Evolutionary conservation across 1,140 invertebrate species (phyloP).

Genomic region (Lepidurus packardi): DNA sequence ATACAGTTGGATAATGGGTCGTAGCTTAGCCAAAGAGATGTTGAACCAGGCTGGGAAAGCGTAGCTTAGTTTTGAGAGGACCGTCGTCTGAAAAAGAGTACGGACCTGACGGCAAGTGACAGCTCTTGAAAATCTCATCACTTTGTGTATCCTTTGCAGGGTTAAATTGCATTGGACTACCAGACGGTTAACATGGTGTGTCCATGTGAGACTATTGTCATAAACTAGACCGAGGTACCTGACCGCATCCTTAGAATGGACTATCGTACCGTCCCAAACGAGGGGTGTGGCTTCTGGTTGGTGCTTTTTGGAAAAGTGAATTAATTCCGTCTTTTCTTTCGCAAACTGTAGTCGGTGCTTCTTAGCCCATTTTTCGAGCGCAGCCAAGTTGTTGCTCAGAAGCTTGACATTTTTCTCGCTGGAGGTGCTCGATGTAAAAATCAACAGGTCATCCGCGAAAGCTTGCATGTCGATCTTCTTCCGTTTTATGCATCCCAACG

Average conservation of each 20-base stretch:
- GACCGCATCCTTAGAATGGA: neutral
- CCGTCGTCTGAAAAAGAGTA: neutral
- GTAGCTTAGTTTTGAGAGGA: neutral
- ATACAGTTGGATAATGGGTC: neutral
- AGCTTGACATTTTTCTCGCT: constrained; percentile 20
- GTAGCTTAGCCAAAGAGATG: neutral
- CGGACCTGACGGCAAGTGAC: constrained; percentile 12
- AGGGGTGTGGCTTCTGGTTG: neutral
- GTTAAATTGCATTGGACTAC: neutral
- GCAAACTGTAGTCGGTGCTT: neutral
- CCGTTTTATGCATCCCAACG: neutral
- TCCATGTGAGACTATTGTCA: neutral
- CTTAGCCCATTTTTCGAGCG: constrained; percentile 9
- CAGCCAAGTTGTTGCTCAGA: neutral
- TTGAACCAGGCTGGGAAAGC: constrained; percentile 13
- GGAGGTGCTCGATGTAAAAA: neutral
- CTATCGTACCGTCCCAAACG: neutral
- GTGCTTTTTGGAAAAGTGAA: constrained; percentile 24
- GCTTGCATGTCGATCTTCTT: constrained; percentile 7
- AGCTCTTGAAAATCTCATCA: neutral
- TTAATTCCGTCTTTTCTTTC: constrained; percentile 25
- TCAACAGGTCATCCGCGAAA: constrained; percentile 23
- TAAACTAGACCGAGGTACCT: neutral
- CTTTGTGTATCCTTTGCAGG: neutral
- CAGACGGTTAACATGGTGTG: neutral